Conservation (phyloP, 2,888 invertebrate genomes). For the Coleophora flavipennella region DNA sequence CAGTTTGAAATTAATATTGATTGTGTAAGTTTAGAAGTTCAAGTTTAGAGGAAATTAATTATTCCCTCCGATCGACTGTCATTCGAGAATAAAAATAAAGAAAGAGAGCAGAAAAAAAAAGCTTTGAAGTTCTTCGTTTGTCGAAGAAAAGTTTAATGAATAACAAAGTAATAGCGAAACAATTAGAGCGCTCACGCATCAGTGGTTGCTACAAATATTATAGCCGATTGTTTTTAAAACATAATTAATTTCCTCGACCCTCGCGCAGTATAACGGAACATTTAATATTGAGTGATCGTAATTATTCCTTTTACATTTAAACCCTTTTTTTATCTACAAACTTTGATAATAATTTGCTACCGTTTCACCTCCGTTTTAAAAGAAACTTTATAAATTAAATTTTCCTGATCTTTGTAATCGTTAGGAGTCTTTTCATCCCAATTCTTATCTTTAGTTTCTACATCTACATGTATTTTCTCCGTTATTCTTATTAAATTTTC, state of each 20-base stretch:
- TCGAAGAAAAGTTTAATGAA: constrained; percentile 58
- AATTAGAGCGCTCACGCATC: constrained; percentile 68
- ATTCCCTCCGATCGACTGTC: too few species aligned
- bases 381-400: too few species aligned
- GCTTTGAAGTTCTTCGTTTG: constrained; percentile 19
- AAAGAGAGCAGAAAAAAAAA: not conserved
- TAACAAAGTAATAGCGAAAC: constrained; percentile 70
- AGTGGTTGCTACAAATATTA: constrained; percentile 63
- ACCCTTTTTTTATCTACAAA: constrained; percentile 54
- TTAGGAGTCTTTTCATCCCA: constrained; percentile 20
- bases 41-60: too few species aligned
- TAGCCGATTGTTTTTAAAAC: constrained; percentile 70
- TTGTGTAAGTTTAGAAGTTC: too few species aligned
- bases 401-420: too few species aligned
- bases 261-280: constrained; percentile 62
- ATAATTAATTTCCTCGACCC: constrained; percentile 68
- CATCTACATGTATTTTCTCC: constrained; percentile 31
- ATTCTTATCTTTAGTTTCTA: constrained; percentile 26
- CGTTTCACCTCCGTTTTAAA: constrained; percentile 17
- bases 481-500: constrained; percentile 53
- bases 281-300: constrained; percentile 72
- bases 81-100: constrained; percentile 3
- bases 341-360: constrained; percentile 41
- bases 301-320: constrained; percentile 65
- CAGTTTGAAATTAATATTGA: too few species aligned